A percentile compares a stretch with the other conserved stretches of the same genome.
phyloP scores from a whole-genome alignment of 2,797 vertebrate species.

The Hipposideros larvatus region DNA sequence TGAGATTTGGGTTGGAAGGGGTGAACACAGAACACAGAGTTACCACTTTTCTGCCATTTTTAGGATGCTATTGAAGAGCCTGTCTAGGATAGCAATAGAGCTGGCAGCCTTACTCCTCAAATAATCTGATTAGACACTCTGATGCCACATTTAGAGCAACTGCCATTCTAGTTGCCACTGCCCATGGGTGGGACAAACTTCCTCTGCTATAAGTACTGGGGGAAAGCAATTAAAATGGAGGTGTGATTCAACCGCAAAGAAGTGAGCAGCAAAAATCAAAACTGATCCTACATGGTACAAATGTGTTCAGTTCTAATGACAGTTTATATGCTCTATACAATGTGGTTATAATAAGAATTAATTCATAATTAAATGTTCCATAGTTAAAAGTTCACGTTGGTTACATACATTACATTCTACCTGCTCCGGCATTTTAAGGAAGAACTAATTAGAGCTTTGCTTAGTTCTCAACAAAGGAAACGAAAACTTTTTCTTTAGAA shows the following conservation, averaged over 20 bases:
- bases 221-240: background rate
- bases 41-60: background rate
- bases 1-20: background rate
- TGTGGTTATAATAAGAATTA: constrained; percentile 23
- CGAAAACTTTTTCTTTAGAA: background rate
- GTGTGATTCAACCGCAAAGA: background rate
- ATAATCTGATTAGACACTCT: background rate
- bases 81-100: background rate
- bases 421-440: constrained; percentile 27
- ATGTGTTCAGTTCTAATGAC: background rate
- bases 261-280: background rate
- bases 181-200: background rate
- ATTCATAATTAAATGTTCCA: constrained; percentile 38
- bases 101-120: background rate
- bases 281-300: background rate
- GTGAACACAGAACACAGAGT: background rate
- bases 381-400: constrained; percentile 58
- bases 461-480: constrained; percentile 36
- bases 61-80: background rate
- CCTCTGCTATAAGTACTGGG: background rate
- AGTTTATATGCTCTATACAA: background rate
- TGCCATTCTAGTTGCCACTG: background rate
- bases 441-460: constrained; percentile 3
- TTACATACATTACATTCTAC: constrained; percentile 6
- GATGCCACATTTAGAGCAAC: background rate